Evolutionary conservation across 2,888 invertebrate genomes (phyloP).

Genomic region (Philereme vetulata): DNA sequence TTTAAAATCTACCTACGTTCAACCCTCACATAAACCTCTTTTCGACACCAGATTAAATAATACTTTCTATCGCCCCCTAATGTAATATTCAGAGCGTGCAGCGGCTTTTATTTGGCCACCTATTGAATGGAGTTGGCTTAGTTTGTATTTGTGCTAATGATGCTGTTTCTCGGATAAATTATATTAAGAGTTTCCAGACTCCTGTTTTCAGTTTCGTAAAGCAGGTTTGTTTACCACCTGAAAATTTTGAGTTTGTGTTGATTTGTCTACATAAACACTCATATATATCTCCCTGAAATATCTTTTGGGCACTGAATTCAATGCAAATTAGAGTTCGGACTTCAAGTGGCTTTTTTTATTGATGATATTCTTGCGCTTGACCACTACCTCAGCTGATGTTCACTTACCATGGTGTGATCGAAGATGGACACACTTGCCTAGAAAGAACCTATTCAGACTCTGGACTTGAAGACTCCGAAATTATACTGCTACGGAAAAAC

Average conservation of each 20-base stretch:
- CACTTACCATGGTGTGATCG: no score
- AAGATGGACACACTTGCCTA: no score
- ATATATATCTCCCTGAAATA: no score
- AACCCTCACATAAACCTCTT: conserved; percentile 5
- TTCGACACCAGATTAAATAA: not conserved
- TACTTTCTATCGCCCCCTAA: not conserved
- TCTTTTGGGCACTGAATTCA: no score
- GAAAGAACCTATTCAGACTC: no score
- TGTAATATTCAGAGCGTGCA: conserved; percentile 6
- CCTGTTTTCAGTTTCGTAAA: not conserved
- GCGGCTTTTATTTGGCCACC: conserved; percentile 3
- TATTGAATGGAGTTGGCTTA: conserved; percentile 5
- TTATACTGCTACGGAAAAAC: no score
- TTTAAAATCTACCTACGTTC: not conserved
- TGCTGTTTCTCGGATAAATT: conserved; percentile 8
- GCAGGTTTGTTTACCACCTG: not conserved
- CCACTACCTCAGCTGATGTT: no score
- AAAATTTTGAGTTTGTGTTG: not conserved
- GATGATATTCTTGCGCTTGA: no score
- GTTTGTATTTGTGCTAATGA: conserved; percentile 9
- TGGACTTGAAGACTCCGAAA: no score
- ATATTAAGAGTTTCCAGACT: not conserved
- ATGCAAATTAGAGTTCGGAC: no score
- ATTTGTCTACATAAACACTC: conserved; percentile 3
- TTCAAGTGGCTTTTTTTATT: no score